Evolutionary conservation across 2,888 invertebrate species (phyloP), one percentile per base, ranked within the genome.

Genomic region (Papilio protenor): DNA sequence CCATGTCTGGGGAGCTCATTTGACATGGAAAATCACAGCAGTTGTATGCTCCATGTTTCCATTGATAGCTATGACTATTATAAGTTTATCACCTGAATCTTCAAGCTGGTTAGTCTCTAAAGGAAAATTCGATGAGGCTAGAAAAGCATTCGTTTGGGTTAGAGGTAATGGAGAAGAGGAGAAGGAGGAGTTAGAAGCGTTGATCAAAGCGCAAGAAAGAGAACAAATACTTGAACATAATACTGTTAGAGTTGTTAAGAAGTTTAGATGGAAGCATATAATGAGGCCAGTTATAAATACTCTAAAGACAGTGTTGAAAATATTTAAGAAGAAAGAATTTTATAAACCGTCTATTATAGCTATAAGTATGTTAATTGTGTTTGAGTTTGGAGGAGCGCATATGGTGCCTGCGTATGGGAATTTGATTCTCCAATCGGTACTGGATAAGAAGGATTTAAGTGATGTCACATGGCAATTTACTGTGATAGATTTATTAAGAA

Each of bases 31-130:
- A 82, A 89, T 92, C 74, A 95, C 96, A 0, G 96, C 96, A 0
- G 88, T 95, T 0, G 91, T 96, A 0, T 95, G 95, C 80, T 91
- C 95, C 0, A 78, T 91, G 61, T 91, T 96, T 64, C 95, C 96
- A 2, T 77, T 96, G 0, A 91, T 85, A 89, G 94, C 84, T 72
- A 92, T 96, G 85, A 89, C 86, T 0, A 92, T 94, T 2, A 94
- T 94, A 14, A 90, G 91, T 64, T 80, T 94, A 3, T 94, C 94
- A 0, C 96, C 96, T 0, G 97, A 97, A 89, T 96, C 96, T 0
- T 96, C 97, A 0, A 93, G 95, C 78, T 97, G 97, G 96, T 86
- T 97, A 75, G 93, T 96, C 0, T 95, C 96, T 0, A 96, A 96
- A 84, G 95, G 95, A 2, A 94, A 94, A 69, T 90, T 92, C 4